Conservation (phyloP, 2,888 invertebrate species). For the Patella caerulea region DNA sequence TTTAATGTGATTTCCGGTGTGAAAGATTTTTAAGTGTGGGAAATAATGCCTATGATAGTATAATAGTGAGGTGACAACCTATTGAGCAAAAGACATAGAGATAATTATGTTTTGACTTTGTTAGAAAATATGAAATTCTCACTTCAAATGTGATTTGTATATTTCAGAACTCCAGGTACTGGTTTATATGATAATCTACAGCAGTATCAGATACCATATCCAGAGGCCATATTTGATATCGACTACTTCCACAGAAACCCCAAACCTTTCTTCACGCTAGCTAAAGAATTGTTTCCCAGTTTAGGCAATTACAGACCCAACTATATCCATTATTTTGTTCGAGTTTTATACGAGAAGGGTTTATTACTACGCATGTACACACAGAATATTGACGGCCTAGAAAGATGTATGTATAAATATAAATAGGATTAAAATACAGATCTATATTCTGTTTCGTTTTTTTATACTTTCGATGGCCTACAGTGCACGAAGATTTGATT, state of each 20-base stretch:
- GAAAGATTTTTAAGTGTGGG: no score
- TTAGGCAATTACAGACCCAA: constrained; percentile 71
- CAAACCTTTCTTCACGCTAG: constrained; percentile 72
- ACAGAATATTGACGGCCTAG: constrained; percentile 73
- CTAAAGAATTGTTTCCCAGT: constrained; percentile 72
- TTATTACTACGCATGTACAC: constrained; percentile 72
- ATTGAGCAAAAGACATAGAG: no score
- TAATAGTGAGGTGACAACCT: no score
- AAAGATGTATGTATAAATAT: constrained; percentile 66
- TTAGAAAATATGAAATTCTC: not conserved
- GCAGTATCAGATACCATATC: constrained; percentile 72
- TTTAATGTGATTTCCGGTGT: not conserved
- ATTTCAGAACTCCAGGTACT: constrained; percentile 70
- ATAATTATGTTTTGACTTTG: no score
- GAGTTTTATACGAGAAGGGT: constrained; percentile 70
- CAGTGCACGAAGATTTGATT: no score
- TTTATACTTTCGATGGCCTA: no score
- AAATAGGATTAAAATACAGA: no score
- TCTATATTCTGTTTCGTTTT: no score
- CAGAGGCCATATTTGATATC: constrained; percentile 73
- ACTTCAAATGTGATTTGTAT: not conserved
- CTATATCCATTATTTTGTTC: constrained; percentile 71
- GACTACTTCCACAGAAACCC: constrained; percentile 71
- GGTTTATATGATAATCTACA: constrained; percentile 73
- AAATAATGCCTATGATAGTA: no score